These are phyloP conservation scores for Lithodes maja DNA, from an alignment of 2,888 invertebrate species.

Conservation along the genomic window DNA sequence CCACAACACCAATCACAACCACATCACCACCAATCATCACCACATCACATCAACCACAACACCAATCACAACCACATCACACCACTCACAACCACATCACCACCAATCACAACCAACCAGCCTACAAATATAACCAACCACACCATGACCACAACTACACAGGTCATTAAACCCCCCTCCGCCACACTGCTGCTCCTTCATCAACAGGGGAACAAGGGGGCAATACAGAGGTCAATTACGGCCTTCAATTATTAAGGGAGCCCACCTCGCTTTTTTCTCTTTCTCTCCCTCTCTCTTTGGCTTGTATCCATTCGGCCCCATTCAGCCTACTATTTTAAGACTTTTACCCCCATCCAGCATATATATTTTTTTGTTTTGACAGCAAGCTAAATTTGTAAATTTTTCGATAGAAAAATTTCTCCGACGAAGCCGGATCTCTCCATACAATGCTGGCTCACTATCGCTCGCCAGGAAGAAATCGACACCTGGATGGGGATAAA, in stretches of 20 bases:
- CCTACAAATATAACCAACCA: conserved; percentile 9
- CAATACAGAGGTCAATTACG: conserved; percentile 15
- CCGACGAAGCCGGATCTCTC: too few relatives aligned
- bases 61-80: conserved; percentile 8
- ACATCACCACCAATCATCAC: conserved; percentile 2
- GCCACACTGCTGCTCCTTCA: background rate
- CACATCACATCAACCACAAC: conserved; percentile 22
- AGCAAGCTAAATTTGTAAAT: too few relatives aligned
- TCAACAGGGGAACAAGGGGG: background rate
- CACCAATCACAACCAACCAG: background rate
- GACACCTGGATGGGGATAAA: too few relatives aligned
- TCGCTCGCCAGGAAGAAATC: too few relatives aligned
- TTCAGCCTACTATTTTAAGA: too few relatives aligned
- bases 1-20: conserved; percentile 4
- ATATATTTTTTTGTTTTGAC: too few relatives aligned
- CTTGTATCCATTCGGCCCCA: too few relatives aligned
- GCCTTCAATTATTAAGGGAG: conserved; percentile 22
- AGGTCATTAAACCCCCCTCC: background rate
- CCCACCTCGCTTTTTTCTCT: too few relatives aligned
- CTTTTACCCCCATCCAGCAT: too few relatives aligned
- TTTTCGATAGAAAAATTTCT: too few relatives aligned
- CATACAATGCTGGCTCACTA: too few relatives aligned
- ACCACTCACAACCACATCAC: background rate
- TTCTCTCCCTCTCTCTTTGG: too few relatives aligned
- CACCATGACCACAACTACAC: background rate